Conservation (phyloP, 2,797 vertebrate genomes). For the Poecilia velifera region DNA sequence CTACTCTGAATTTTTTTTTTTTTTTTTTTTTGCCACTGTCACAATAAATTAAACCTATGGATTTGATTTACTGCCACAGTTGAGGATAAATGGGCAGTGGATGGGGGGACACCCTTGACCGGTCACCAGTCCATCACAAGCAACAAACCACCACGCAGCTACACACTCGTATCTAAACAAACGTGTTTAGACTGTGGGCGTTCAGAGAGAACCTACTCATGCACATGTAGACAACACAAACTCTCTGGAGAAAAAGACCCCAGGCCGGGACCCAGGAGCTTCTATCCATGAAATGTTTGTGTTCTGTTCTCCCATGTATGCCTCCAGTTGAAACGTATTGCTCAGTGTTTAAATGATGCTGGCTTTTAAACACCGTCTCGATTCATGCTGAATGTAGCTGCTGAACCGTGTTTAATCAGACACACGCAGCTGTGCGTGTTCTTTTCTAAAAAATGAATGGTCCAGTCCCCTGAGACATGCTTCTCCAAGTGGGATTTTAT, state of each 20-base stretch:
- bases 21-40: too few relatives aligned
- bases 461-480: constrained; percentile 13
- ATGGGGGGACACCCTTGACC: too few relatives aligned
- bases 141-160: too few relatives aligned
- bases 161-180: too few relatives aligned
- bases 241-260: not conserved
- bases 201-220: not conserved
- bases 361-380: not conserved
- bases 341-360: not conserved
- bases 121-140: too few relatives aligned
- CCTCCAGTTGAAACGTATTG: constrained; percentile 4
- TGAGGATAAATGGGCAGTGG: too few relatives aligned
- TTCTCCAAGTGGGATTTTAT: constrained; percentile 5
- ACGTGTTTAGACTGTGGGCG: too few relatives aligned
- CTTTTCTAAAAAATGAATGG: constrained; percentile 8
- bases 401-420: constrained; percentile 25
- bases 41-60: too few relatives aligned
- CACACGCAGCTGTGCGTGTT: constrained; percentile 1
- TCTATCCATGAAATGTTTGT: not conserved
- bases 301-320: not conserved
- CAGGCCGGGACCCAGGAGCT: not conserved
- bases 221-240: not conserved
- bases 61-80: too few relatives aligned
- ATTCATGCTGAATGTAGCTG: constrained; percentile 16
- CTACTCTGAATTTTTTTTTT: too few relatives aligned